Evolutionary conservation across 1,140 invertebrate genomes (phyloP), one percentile per base, ranked within the genome.

Genomic region (Phymastichus coffea): DNA sequence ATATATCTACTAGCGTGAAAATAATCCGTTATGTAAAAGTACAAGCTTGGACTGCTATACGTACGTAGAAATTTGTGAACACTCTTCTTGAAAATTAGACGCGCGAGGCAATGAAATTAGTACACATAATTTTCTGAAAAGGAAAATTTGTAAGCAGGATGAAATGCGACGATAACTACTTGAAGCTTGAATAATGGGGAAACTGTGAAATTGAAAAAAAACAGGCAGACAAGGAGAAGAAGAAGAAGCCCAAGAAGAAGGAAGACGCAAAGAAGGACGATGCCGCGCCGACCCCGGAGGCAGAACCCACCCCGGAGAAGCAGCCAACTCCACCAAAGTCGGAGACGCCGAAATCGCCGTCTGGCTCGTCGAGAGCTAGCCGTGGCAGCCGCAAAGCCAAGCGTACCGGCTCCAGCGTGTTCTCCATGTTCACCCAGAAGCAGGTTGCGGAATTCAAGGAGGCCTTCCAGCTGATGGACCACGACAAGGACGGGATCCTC

Each of bases 401-500:
- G 83, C 86, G 92, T 69, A 88, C 88, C 72, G 93, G 93, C 65
- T 94, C 91, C 80, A 95, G 92, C 84, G 93, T 96, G 71, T 96
- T 97, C 85, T 94, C 93, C 72, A 93, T 94, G 88, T 97, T 97
- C 86, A 89, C 90, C 58, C 92, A 95, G 82, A 89, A 89, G 82
- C 93, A 97, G 84, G 91, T 97, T 68, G 92, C 93, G 66, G 93
- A 95, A 80, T 97, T 96, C 85, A 97, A 96, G 82, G 94, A 97
- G 85, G 94, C 93, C 74, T 98, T 99, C 89, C 89, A 92, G 80
- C 88, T 99, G 75, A 99, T 99, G 89, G 97, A 99, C 84, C 89
- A 92, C 81, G 94, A 99, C 84, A 96, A 98, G 82, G 97, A 99
- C 81, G 95, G 95, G 71, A 91, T 98, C 82, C 94, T 99, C 78